A percentile compares a stretch with the other conserved stretches of the same genome.
Conservation (phyloP, 2,797 vertebrate genomes). For the Eleutherodactylus coqui region DNA sequence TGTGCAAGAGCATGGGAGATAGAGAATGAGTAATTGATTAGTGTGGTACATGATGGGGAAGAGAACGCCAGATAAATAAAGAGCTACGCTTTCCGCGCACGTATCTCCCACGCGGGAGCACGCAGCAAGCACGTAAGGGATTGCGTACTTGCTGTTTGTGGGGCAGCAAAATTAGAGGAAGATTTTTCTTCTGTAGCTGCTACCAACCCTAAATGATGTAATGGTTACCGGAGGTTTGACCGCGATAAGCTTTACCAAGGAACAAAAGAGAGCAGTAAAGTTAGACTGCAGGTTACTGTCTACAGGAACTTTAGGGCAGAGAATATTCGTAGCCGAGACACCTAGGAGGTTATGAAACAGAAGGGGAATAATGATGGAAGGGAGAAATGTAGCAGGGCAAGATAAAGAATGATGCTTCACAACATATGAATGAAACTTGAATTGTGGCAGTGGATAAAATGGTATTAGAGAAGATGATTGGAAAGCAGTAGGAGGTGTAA, state of each 20-base stretch:
- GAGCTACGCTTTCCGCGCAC: too few species aligned
- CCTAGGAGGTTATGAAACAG: neutral
- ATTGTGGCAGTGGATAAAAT: too few species aligned
- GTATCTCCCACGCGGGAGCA: too few species aligned
- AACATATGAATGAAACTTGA: too few species aligned
- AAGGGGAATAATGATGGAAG: neutral
- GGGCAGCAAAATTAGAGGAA: neutral
- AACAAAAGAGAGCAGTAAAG: neutral
- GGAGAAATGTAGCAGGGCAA: neutral
- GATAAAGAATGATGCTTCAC: neutral
- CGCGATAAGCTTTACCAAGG: neutral
- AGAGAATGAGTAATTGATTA: conserved; percentile 44
- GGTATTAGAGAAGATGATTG: too few species aligned
- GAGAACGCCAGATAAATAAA: neutral
- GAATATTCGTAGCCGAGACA: neutral
- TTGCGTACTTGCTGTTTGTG: neutral
- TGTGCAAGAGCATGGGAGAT: neutral
- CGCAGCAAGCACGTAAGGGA: too few species aligned
- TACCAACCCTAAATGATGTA: neutral
- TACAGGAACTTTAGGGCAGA: neutral
- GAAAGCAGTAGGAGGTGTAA: too few species aligned
- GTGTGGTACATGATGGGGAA: neutral
- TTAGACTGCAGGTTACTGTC: neutral
- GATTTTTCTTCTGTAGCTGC: neutral
- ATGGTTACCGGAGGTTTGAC: neutral